These are phyloP conservation scores for Gadus chalcogrammus DNA, from an alignment of 2,113 vertebrate genomes.

Conservation along the genomic window DNA sequence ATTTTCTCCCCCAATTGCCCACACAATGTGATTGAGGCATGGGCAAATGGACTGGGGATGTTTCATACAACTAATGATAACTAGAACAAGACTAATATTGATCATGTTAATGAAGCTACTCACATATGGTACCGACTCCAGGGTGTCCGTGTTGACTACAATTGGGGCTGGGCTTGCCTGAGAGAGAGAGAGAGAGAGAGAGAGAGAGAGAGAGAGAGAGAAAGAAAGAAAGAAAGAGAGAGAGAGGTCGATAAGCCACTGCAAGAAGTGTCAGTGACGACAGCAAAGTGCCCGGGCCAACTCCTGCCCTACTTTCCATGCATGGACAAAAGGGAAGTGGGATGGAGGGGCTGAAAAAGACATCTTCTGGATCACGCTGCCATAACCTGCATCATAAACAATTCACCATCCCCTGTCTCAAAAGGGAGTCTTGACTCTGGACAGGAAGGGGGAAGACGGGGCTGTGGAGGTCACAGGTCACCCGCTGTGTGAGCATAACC, in stretches of 20 bases:
- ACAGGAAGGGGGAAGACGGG: background rate
- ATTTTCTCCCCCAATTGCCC: background rate
- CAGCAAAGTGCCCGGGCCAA: conserved; percentile 3
- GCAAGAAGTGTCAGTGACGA: background rate
- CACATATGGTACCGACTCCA: conserved; percentile 95
- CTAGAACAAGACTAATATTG: too few relatives aligned
- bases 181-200: conserved; percentile 38
- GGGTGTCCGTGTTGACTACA: conserved; percentile 95
- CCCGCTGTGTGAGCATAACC: too few relatives aligned
- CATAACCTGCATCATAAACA: conserved; percentile 41
- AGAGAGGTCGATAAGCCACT: conserved; percentile 21
- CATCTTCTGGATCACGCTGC: conserved; percentile 17
- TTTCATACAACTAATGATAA: too few relatives aligned
- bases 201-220: conserved; percentile 12
- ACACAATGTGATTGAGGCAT: background rate
- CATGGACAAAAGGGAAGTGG: background rate
- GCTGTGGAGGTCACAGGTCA: too few relatives aligned
- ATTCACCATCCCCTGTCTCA: conserved; percentile 12
- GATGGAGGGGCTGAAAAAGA: background rate
- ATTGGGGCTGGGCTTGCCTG: conserved; percentile 95
- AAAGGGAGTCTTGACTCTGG: conserved; percentile 4
- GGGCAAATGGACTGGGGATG: background rate
- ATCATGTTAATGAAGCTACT: conserved; percentile 60
- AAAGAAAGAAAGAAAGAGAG: conserved; percentile 14
- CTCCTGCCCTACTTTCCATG: conserved; percentile 48